Conservation (phyloP, 2,113 vertebrate genomes). For the Mormoops blainvillei region DNA sequence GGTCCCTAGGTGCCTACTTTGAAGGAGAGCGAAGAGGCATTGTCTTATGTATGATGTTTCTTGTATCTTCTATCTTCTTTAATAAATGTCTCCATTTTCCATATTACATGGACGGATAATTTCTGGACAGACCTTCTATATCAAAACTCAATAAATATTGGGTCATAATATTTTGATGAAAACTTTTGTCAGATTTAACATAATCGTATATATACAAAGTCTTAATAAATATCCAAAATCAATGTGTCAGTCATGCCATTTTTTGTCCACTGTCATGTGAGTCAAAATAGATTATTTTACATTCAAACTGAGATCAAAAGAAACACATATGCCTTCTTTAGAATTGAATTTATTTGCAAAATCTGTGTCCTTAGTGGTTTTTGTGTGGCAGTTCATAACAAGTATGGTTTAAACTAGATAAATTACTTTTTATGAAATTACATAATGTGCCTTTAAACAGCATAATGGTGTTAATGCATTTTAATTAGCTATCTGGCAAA, state of each 20-base stretch:
- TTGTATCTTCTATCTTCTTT: too few relatives aligned
- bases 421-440: slow-evolving; percentile 75
- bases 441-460: slow-evolving; percentile 73
- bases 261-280: neutral
- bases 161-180: neutral
- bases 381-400: slow-evolving; percentile 63
- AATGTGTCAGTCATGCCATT: neutral
- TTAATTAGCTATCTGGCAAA: slow-evolving; percentile 77
- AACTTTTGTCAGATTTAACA: neutral
- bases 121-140: neutral
- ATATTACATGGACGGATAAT: too few relatives aligned
- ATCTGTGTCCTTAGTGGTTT: slow-evolving; percentile 18
- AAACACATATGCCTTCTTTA: neutral
- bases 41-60: too few relatives aligned
- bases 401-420: slow-evolving; percentile 64
- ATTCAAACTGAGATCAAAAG: slow-evolving; percentile 8
- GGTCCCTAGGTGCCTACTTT: too few relatives aligned
- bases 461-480: slow-evolving; percentile 74
- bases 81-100: too few relatives aligned
- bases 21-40: too few relatives aligned
- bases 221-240: neutral
- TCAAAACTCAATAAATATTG: neutral
- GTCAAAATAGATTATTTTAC: neutral
- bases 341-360: slow-evolving; percentile 42
- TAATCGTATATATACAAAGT: neutral